Percentiles rank a stretch among this genome's conserved stretches.
Conservation (phyloP, 2,888 invertebrate genomes). For the Apodemia mormo region DNA sequence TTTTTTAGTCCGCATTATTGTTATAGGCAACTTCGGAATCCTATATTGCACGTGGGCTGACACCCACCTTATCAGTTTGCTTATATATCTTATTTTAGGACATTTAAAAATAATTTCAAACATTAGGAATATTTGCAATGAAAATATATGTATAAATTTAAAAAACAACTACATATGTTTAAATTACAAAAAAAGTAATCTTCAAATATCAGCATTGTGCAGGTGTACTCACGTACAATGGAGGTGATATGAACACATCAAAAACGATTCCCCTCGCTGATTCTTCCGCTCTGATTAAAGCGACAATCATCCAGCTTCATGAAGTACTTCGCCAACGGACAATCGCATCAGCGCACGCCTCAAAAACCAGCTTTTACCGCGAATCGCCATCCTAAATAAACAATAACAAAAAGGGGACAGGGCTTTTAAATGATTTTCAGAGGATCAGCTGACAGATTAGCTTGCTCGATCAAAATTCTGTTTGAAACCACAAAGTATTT, state of each 20-base stretch:
- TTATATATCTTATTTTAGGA: too few species aligned
- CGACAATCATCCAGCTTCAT: conserved; percentile 27
- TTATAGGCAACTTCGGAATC: too few species aligned
- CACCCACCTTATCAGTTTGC: too few species aligned
- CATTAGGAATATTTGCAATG: neutral
- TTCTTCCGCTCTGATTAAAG: conserved; percentile 21
- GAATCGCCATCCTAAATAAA: conserved; percentile 79
- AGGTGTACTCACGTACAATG: conserved; percentile 22
- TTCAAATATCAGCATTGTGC: neutral
- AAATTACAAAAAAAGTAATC: neutral
- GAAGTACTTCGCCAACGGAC: conserved; percentile 59
- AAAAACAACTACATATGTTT: too few species aligned
- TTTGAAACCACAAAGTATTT: conserved; percentile 22
- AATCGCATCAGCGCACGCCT: conserved; percentile 77
- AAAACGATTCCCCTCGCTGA: neutral
- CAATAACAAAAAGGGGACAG: conserved; percentile 74
- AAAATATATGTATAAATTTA: too few species aligned
- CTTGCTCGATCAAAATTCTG: conserved; percentile 51
- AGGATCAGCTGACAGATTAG: conserved; percentile 80
- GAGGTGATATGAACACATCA: conserved; percentile 19
- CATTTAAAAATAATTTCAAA: neutral
- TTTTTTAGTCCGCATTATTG: too few species aligned
- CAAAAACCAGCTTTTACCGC: conserved; percentile 73
- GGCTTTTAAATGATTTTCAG: conserved; percentile 78
- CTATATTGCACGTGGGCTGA: too few species aligned